Base-by-base conservation (phyloP, 2,888 invertebrate species). In the Harmothoe impar region DNA sequence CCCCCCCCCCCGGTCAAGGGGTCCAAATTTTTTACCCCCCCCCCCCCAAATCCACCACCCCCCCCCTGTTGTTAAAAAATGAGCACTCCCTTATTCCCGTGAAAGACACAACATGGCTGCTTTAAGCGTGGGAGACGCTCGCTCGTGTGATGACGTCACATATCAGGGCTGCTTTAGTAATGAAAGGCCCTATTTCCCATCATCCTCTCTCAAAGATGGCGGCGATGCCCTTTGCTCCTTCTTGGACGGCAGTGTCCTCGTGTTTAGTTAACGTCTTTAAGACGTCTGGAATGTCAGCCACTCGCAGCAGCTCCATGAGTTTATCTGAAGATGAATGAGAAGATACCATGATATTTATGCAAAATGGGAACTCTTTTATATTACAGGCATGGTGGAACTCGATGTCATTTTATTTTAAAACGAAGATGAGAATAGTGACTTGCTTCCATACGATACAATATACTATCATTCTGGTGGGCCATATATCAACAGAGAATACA, bases 291-390 rank as follows among this genome's bases (percentile, higher is more conserved):
- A 94, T 93, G 33, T 94, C 94, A 25, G 94, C 93, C 77, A 91
- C 92, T 29, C 93, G 89, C 20, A 94, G 91, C 72, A 94, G 94
- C 62, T 94, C 94, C 77, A 93, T 92, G 25, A 94, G 92, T 78
- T 93, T 93, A 90, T 92, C 95, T 95, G 93, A 31, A 93, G 93
- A 77, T 25, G 43, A 43, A n/a, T n/a, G n/a, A n/a, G n/a, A n/a
- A 43, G 43, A 43, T 43, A 43, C 3, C 5, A 43, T 7, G 23
- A 3, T 51, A 86, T 23, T 81, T 31, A 31, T 31, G 33, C 25
- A 81, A 68, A 68, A 7, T 43, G 43, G 43, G 3, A 3, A 43
- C n/a, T 43, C 43, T 43, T 43, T 3, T 43, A 43, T 10, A n/a
- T n/a, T n/a, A n/a, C n/a, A n/a, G n/a, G n/a, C n/a, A n/a, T n/a